Conservation (phyloP, 2,797 vertebrate genomes). For the Eulemur mongoz region DNA sequence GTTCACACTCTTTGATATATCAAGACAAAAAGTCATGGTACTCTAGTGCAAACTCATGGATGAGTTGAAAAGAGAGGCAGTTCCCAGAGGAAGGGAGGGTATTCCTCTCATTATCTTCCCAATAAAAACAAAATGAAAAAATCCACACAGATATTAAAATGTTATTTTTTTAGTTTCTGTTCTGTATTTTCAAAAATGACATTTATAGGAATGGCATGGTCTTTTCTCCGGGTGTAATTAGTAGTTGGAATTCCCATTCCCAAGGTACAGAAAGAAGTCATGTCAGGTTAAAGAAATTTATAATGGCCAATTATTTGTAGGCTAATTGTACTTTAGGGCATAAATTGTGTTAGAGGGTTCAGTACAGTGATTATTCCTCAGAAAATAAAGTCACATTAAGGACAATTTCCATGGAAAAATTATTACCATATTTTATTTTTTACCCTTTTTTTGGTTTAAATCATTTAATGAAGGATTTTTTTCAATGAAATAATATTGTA, state of each 20-base stretch:
- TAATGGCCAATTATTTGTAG: slow-evolving; percentile 41
- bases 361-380: slow-evolving; percentile 1
- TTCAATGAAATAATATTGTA: neutral
- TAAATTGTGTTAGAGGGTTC: neutral
- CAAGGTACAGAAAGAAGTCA: neutral
- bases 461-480: slow-evolving; percentile 27
- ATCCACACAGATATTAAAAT: neutral
- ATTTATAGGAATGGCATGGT: slow-evolving; percentile 28
- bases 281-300: slow-evolving; percentile 23
- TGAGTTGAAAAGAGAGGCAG: neutral
- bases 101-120: neutral
- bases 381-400: neutral
- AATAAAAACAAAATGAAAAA: neutral
- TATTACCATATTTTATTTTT: neutral
- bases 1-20: neutral
- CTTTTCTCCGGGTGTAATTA: slow-evolving; percentile 4
- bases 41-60: neutral
- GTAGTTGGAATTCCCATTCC: slow-evolving; percentile 36
- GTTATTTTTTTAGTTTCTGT: neutral
- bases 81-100: neutral
- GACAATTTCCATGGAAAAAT: neutral
- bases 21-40: neutral
- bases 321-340: slow-evolving; percentile 41
- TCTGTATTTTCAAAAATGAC: slow-evolving; percentile 32
- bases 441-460: neutral